Evolutionary conservation across 2,797 vertebrate genomes (phyloP).

Genomic region (Aphelocoma californica): DNA sequence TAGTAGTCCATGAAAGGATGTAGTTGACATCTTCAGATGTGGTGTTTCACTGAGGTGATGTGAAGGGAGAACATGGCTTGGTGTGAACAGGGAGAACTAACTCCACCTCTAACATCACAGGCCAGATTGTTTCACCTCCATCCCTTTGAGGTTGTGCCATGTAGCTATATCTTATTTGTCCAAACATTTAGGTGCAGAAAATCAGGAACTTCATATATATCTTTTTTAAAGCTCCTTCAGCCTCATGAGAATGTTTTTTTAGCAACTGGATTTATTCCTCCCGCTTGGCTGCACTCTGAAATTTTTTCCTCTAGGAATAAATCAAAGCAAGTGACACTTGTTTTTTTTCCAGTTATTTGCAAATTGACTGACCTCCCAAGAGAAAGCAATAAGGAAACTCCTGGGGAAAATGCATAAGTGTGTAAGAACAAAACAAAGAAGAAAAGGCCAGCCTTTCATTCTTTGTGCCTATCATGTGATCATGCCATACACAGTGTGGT

Average conservation of each 20-base stretch:
- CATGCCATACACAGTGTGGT: not conserved
- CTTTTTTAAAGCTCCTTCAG: not conserved
- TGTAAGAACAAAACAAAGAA: not conserved
- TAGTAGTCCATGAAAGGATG: not conserved
- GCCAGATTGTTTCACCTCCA: not conserved
- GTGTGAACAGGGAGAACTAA: not conserved
- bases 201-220: not conserved
- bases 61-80: not conserved
- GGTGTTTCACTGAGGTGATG: not conserved
- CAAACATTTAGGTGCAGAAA: not conserved
- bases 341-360: not conserved
- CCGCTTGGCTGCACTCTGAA: not conserved
- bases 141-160: not conserved
- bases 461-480: not conserved
- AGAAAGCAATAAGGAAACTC: not conserved
- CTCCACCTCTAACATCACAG: not conserved
- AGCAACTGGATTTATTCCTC: not conserved
- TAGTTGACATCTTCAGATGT: not conserved
- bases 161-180: not conserved
- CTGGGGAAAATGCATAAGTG: not conserved
- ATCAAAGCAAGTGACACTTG: not conserved
- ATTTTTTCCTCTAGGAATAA: not conserved
- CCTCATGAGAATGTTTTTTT: not conserved
- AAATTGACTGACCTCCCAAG: not conserved
- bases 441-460: not conserved